These are phyloP conservation scores for Siniperca knerii DNA, from an alignment of 2,113 vertebrate genomes.

Conservation along the genomic window DNA sequence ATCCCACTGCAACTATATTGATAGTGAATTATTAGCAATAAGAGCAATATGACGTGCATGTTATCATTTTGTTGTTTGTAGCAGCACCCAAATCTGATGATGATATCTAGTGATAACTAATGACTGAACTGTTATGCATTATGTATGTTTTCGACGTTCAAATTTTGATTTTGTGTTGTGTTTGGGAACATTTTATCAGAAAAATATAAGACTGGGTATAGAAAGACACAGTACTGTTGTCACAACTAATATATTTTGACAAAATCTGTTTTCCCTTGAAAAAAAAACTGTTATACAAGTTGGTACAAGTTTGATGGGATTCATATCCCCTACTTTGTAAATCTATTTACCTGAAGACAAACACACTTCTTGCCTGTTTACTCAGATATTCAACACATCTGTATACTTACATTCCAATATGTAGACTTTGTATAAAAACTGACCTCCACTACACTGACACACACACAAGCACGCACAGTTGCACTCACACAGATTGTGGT, in stretches of 20 bases:
- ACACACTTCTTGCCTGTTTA: conserved; percentile 53
- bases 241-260: neutral
- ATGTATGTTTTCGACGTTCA: neutral
- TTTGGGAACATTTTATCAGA: neutral
- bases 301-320: neutral
- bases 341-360: conserved; percentile 34
- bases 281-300: no score
- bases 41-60: neutral
- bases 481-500: neutral
- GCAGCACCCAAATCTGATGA: neutral
- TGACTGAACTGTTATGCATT: neutral
- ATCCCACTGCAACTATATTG: conserved; percentile 10
- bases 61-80: neutral
- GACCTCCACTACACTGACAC: neutral
- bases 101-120: neutral
- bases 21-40: neutral
- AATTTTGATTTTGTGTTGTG: neutral
- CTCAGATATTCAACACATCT: conserved; percentile 39
- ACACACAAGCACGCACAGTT: neutral
- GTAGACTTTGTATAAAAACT: neutral
- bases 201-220: neutral
- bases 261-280: no score
- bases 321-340: neutral
- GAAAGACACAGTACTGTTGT: neutral
- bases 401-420: conserved; percentile 19